Base-by-base conservation (phyloP, 2,113 vertebrate genomes). In the Tragelaphus scriptus region DNA sequence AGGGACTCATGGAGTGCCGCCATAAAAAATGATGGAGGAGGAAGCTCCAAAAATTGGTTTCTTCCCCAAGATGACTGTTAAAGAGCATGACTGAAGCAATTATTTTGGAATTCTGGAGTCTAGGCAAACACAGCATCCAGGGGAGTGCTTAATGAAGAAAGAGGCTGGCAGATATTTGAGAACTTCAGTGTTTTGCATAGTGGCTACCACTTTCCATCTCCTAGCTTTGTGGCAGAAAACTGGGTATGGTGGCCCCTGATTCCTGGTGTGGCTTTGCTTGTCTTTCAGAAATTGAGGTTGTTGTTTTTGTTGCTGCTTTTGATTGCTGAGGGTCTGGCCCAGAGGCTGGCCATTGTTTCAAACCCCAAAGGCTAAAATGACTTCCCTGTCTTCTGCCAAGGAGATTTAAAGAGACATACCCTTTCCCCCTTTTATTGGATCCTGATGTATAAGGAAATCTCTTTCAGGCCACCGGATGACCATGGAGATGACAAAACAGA, bases 31-130 rank as follows among this genome's bases (percentile, higher is more conserved):
- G 61, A 30, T 26, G 26, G 47, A 77, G 51, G 65, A 63, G 23
- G 23, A 55, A 95, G 36, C 65, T 94, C 49, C 40, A 88, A 47
- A 80, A 92, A 87, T 94, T 95, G 55, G 17, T 56, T 94, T 56
- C 40, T 94, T 94, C 23, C 51, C 10, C 56, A 47, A 47, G 87
- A 92, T 8, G 26, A 10, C 32, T 96, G 21, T 40, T 94, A 77
- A 61, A 15, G 79, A 59, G 59, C 17, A 4, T 71, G 58, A 88
- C 44, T 51, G 40, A 85, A 94, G 59, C 47, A 90, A 4, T 71
- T 96, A 81, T 90, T 97, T 97, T 77, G 32, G 14, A 96, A 87
- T 16, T 94, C 44, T 94, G 26, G 44, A 85, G 36, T 88, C 32
- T 68, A 28, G 77, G 58, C 56, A 81, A 30, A 82, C 16, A 95